phyloP scores from a whole-genome alignment of 1,140 invertebrate species.

The Drosophila parvula region DNA sequence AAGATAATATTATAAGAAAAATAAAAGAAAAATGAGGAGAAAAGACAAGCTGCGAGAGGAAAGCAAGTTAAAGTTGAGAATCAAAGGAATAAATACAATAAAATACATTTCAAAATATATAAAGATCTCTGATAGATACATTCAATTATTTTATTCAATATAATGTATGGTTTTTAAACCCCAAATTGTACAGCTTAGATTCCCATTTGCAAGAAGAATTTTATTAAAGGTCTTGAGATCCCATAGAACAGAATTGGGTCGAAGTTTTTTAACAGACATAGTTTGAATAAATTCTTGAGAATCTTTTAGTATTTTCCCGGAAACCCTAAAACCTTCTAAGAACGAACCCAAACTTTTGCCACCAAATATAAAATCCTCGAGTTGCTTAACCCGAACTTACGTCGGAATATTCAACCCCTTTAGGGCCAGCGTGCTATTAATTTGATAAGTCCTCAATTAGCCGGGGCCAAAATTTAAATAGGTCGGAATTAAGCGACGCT shows the following conservation, averaged over 20 bases:
- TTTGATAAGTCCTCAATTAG: slow-evolving; percentile 69
- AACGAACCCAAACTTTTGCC: not conserved
- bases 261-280: too few relatives aligned
- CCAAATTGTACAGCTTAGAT: too few relatives aligned
- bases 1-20: not conserved
- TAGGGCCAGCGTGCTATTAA: slow-evolving; percentile 33
- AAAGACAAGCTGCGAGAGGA: not conserved
- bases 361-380: not conserved
- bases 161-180: too few relatives aligned
- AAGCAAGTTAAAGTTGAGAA: not conserved
- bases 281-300: too few relatives aligned
- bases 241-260: too few relatives aligned
- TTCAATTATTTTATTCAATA: not conserved
- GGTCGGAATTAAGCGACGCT: slow-evolving; percentile 48
- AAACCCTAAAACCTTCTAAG: too few relatives aligned
- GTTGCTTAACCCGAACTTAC: not conserved
- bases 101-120: not conserved
- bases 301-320: too few relatives aligned
- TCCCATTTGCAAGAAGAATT: too few relatives aligned
- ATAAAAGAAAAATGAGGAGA: not conserved
- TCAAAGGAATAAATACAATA: not conserved
- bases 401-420: not conserved
- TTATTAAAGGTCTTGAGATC: too few relatives aligned
- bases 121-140: too few relatives aligned
- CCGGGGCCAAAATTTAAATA: slow-evolving; percentile 41